Percentiles rank a stretch among this genome's conserved stretches.
Evolutionary conservation across 2,888 invertebrate genomes (phyloP).

Genomic region (Polymixis lichenea): DNA sequence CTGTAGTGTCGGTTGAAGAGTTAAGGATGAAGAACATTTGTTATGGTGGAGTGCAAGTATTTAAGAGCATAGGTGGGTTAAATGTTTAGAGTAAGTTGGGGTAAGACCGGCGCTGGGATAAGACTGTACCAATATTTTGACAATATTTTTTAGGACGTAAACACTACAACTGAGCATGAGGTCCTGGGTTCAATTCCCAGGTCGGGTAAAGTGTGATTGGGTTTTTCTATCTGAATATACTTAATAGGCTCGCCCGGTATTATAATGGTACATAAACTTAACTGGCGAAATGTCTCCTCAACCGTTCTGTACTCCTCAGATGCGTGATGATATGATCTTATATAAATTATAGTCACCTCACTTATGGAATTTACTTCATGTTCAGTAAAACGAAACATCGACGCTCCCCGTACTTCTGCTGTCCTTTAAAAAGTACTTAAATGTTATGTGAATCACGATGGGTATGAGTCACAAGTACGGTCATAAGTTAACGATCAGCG

Average conservation of each 20-base stretch:
- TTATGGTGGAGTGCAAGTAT: background rate
- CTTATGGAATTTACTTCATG: no score
- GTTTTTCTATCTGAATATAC: background rate
- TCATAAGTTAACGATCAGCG: conserved; percentile 15
- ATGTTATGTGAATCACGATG: conserved; percentile 23
- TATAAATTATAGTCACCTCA: background rate
- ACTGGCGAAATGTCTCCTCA: background rate
- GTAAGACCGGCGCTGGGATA: no score
- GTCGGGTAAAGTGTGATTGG: background rate
- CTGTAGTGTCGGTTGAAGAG: no score
- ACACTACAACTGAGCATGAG: background rate
- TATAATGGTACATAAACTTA: background rate
- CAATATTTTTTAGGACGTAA: background rate
- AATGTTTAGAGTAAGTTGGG: no score
- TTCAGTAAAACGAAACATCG: background rate
- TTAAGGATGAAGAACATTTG: background rate
- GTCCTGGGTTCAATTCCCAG: background rate
- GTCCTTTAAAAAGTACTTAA: background rate
- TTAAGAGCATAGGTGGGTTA: background rate
- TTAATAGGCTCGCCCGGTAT: background rate
- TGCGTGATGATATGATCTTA: background rate
- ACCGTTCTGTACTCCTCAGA: background rate
- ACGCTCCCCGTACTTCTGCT: background rate
- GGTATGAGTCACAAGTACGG: conserved; percentile 19
- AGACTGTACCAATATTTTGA: no score